These are phyloP conservation scores for Azorinus chamasolen DNA, from an alignment of 2,888 invertebrate species.

Conservation along the genomic window DNA sequence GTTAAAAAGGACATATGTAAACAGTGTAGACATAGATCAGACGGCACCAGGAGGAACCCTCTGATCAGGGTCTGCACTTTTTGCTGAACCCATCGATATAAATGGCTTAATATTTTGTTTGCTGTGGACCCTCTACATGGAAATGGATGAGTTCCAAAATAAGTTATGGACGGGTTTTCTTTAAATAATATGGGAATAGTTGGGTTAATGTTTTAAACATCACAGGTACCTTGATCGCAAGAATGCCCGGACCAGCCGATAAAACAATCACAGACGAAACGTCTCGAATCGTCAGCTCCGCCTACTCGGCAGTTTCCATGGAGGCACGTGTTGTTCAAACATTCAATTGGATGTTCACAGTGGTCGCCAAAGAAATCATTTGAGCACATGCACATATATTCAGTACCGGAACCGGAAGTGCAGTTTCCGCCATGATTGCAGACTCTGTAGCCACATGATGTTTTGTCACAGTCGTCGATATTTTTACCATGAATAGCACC, in stretches of 20 bases:
- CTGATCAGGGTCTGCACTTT: too few relatives aligned
- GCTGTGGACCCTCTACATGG: too few relatives aligned
- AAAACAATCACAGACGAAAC: conserved; percentile 36
- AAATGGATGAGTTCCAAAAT: too few relatives aligned
- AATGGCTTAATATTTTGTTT: too few relatives aligned
- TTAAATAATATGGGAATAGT: too few relatives aligned
- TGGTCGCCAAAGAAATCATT: conserved; percentile 24
- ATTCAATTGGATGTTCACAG: conserved; percentile 34
- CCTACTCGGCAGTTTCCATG: conserved; percentile 36
- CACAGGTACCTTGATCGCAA: conserved; percentile 32
- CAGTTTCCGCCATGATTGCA: conserved; percentile 42
- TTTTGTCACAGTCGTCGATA: conserved; percentile 49
- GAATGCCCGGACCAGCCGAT: conserved; percentile 36
- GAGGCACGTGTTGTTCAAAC: conserved; percentile 20
- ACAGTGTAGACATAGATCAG: too few relatives aligned
- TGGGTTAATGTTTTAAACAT: too few relatives aligned
- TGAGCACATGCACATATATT: conserved; percentile 34
- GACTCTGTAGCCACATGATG: conserved; percentile 32
- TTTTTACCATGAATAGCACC: conserved; percentile 35
- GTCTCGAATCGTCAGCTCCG: neutral
- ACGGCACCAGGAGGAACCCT: too few relatives aligned
- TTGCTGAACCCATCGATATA: too few relatives aligned
- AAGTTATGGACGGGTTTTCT: too few relatives aligned
- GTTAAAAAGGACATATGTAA: too few relatives aligned
- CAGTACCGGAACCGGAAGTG: neutral